These are phyloP conservation scores for Sinodicranocentrus sp. DNA, from an alignment of 2,888 invertebrate genomes.

Conservation along the genomic window DNA sequence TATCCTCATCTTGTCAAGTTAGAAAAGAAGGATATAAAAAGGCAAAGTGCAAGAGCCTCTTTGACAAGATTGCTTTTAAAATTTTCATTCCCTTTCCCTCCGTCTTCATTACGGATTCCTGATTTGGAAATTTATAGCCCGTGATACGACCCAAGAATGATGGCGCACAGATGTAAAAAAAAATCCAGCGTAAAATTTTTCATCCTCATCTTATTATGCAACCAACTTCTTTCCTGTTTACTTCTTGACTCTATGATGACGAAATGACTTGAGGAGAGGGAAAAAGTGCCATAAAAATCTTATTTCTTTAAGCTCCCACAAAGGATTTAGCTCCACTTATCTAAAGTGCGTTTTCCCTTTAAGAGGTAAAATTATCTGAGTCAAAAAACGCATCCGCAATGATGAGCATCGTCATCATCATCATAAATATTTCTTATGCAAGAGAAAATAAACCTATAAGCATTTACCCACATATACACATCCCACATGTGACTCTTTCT, in stretches of 20 bases:
- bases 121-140: constrained; percentile 49
- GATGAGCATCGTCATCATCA: constrained; percentile 33
- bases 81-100: background rate
- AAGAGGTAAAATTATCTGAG: constrained; percentile 11
- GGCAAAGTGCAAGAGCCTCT: too few relatives aligned
- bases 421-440: constrained; percentile 47
- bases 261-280: too few relatives aligned
- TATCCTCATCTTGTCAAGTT: background rate
- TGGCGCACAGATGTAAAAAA: background rate
- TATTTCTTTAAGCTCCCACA: constrained; percentile 55
- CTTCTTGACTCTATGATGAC: constrained; percentile 1
- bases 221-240: background rate
- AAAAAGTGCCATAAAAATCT: constrained; percentile 51
- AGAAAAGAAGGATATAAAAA: too few relatives aligned
- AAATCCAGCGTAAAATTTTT: background rate
- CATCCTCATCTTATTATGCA: constrained; percentile 19
- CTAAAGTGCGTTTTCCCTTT: constrained; percentile 55
- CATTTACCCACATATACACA: background rate
- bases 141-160: constrained; percentile 20
- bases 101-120: constrained; percentile 24
- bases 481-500: background rate
- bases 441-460: background rate
- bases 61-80: background rate
- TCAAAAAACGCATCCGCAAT: constrained; percentile 34
- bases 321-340: constrained; percentile 62